Conservation (phyloP, 2,113 vertebrate species). For the Cochlearius cochlearius region DNA sequence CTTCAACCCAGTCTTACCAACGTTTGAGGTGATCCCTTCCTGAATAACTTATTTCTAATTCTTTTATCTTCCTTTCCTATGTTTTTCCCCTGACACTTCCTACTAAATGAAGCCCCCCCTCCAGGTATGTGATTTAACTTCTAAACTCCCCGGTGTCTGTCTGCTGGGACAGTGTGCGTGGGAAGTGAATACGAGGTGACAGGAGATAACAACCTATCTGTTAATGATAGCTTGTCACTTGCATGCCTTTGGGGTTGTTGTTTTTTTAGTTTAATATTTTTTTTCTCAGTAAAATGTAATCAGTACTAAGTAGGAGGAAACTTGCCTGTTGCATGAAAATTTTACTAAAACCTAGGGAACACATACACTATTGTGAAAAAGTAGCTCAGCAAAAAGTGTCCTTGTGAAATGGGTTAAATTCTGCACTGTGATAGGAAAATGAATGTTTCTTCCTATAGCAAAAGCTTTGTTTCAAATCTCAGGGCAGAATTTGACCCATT, state of each 20-base stretch:
- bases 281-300: neutral
- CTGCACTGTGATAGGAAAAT: neutral
- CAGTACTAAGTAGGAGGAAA: neutral
- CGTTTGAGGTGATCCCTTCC: slow-evolving; percentile 47
- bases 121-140: slow-evolving; percentile 67
- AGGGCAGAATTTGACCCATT: neutral
- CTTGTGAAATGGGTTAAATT: neutral
- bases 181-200: neutral
- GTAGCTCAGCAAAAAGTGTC: neutral
- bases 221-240: neutral
- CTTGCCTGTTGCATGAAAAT: neutral
- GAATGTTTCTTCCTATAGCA: neutral
- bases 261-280: neutral
- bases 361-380: neutral
- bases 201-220: neutral
- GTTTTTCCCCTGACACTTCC: slow-evolving; percentile 54
- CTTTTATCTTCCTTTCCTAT: slow-evolving; percentile 61
- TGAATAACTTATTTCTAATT: slow-evolving; percentile 56
- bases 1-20: neutral
- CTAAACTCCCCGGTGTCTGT: slow-evolving; percentile 44
- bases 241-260: neutral
- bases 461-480: neutral
- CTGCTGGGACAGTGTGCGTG: neutral
- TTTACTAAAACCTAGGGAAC: neutral
- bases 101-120: slow-evolving; percentile 67